These are phyloP conservation scores for Trichonephila clavipes DNA, from an alignment of 1,140 invertebrate species.

Conservation along the genomic window DNA sequence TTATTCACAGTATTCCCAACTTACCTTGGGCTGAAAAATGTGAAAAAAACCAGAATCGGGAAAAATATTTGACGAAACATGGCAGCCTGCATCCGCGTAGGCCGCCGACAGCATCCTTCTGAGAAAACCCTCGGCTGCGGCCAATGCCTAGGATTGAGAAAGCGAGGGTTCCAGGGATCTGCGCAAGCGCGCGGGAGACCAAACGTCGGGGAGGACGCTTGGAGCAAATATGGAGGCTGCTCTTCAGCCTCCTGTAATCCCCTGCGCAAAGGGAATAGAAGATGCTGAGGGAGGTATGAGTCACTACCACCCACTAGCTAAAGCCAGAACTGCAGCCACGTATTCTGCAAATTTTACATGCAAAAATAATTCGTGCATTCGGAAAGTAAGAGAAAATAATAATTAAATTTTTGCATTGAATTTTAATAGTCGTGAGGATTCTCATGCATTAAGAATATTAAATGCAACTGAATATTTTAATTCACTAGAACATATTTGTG, in stretches of 20 bases:
- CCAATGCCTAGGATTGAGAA: background rate
- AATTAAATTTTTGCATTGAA: no score
- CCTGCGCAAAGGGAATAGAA: conserved; percentile 55
- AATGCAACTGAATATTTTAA: no score
- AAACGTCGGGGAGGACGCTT: background rate
- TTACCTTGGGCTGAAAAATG: conserved; percentile 51
- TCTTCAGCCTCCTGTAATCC: conserved; percentile 70
- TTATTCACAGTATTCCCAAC: background rate
- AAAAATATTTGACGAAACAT: conserved; percentile 38
- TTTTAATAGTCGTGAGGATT: no score
- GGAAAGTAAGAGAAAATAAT: no score
- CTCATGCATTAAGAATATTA: no score
- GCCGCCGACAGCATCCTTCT: conserved; percentile 55
- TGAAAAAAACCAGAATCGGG: background rate
- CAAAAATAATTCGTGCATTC: no score
- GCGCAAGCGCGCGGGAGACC: conserved; percentile 1
- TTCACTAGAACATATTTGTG: no score
- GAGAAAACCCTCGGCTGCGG: background rate
- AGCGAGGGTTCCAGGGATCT: background rate
- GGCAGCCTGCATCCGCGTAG: conserved; percentile 14
- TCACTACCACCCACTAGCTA: background rate
- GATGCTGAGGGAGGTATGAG: conserved; percentile 53
- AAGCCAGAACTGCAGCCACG: no score
- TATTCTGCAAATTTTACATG: no score
- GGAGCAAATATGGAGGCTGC: background rate